A percentile compares a stretch with the other conserved stretches of the same genome.
Evolutionary conservation across 2,888 invertebrate genomes (phyloP).

Genomic region (Limulus polyphemus): DNA sequence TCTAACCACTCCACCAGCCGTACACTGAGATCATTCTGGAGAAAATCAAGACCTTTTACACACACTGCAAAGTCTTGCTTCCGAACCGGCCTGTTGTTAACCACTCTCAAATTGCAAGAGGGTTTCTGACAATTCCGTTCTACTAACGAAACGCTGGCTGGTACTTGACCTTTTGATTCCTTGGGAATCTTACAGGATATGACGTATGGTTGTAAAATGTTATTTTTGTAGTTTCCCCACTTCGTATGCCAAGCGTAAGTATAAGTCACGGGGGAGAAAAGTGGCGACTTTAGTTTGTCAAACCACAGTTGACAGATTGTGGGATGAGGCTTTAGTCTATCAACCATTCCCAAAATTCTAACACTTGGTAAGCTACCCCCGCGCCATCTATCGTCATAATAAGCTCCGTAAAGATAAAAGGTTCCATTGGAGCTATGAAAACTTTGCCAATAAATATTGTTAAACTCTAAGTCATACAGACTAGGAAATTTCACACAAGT

Average conservation of each 20-base stretch:
- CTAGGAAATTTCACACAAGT: constrained; percentile 45
- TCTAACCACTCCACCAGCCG: constrained; percentile 91
- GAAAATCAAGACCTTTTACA: constrained; percentile 84
- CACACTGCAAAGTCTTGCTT: constrained; percentile 74
- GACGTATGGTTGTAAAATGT: constrained; percentile 78
- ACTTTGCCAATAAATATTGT: constrained; percentile 87
- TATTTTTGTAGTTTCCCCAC: constrained; percentile 87
- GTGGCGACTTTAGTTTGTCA: neutral
- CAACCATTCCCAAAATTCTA: constrained; percentile 78
- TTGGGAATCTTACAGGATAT: constrained; percentile 72
- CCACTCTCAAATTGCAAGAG: constrained; percentile 68
- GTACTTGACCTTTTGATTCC: constrained; percentile 21
- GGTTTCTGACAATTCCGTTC: constrained; percentile 68
- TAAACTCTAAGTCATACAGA: constrained; percentile 79
- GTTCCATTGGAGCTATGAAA: constrained; percentile 58
- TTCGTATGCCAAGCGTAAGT: constrained; percentile 88
- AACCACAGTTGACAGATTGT: constrained; percentile 47
- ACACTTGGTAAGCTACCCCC: constrained; percentile 67
- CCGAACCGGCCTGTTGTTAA: constrained; percentile 58
- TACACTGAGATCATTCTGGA: constrained; percentile 78
- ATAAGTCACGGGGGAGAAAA: constrained; percentile 75
- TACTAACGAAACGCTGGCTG: constrained; percentile 65
- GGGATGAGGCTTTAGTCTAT: constrained; percentile 64
- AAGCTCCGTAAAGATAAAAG: constrained; percentile 79
- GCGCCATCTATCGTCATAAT: constrained; percentile 72